A percentile compares a stretch with the other conserved stretches of the same genome.
Conservation (phyloP, 2,113 vertebrate genomes). For the Gymnarchus niloticus region DNA sequence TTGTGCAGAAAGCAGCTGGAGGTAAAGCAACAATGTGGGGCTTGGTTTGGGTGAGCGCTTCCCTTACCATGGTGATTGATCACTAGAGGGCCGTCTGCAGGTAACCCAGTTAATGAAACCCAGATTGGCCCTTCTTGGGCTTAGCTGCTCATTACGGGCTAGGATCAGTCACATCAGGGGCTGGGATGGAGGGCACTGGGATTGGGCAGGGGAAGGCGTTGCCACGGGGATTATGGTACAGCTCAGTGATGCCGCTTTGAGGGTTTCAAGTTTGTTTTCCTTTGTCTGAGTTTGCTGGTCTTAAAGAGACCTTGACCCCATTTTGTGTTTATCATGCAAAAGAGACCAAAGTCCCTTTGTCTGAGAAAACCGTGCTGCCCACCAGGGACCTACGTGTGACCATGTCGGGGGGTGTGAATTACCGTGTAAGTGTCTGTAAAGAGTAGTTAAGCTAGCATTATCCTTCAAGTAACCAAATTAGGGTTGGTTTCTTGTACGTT, state of each 20-base stretch:
- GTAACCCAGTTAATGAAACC: slow-evolving; percentile 9
- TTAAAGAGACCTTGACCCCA: slow-evolving; percentile 11
- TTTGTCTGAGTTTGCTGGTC: neutral
- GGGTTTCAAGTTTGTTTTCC: neutral
- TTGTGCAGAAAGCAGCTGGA: neutral
- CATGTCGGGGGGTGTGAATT: neutral
- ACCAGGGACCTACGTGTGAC: neutral
- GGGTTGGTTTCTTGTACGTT: neutral
- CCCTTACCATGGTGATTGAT: neutral
- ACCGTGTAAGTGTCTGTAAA: neutral
- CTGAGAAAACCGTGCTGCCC: neutral
- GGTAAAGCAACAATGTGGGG: neutral
- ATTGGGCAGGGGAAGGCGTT: neutral
- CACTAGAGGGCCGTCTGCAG: neutral
- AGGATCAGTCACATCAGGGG: neutral
- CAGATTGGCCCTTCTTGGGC: neutral
- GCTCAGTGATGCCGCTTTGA: neutral
- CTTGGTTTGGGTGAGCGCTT: neutral
- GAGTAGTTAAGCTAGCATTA: neutral
- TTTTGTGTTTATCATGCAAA: slow-evolving; percentile 4
- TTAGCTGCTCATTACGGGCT: neutral
- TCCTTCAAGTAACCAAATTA: neutral
- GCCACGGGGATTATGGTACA: neutral
- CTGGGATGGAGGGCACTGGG: neutral
- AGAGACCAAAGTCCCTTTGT: slow-evolving; percentile 3